A percentile compares a stretch with the other conserved stretches of the same genome.
Evolutionary conservation across 2,888 invertebrate species (phyloP).

Genomic region (Hemistola chrysoprasaria): DNA sequence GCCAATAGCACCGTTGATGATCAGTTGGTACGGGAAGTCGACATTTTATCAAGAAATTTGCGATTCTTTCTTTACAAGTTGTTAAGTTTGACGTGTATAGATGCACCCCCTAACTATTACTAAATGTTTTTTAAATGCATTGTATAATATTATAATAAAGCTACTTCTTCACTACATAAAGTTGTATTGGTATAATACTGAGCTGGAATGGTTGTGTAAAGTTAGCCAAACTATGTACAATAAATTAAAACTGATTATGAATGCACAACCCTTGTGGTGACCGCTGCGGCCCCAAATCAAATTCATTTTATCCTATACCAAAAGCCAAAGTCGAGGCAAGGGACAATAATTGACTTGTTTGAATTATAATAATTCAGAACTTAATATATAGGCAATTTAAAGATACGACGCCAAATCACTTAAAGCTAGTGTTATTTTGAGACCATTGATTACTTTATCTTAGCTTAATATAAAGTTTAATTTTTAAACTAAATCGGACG

Average conservation of each 20-base stretch:
- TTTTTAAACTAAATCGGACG: no score
- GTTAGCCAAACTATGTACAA: constrained; percentile 42
- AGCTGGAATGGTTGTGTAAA: constrained; percentile 35
- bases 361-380: constrained; percentile 23
- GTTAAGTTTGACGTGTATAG: no score
- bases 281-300: constrained; percentile 31
- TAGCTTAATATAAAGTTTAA: no score
- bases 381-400: constrained; percentile 22
- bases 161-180: constrained; percentile 30
- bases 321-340: constrained; percentile 34
- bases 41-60: no score
- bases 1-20: no score
- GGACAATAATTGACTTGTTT: constrained; percentile 45
- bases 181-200: constrained; percentile 39
- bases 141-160: no score
- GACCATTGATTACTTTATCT: no score
- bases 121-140: no score
- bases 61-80: no score
- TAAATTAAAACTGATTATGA: constrained; percentile 38
- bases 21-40: no score
- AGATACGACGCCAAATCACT: constrained; percentile 18
- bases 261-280: constrained; percentile 49
- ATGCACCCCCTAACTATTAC: no score
- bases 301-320: constrained; percentile 24
- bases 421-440: constrained; percentile 13